phyloP scores from a whole-genome alignment of 2,888 invertebrate species.

The Apamea sordens region DNA sequence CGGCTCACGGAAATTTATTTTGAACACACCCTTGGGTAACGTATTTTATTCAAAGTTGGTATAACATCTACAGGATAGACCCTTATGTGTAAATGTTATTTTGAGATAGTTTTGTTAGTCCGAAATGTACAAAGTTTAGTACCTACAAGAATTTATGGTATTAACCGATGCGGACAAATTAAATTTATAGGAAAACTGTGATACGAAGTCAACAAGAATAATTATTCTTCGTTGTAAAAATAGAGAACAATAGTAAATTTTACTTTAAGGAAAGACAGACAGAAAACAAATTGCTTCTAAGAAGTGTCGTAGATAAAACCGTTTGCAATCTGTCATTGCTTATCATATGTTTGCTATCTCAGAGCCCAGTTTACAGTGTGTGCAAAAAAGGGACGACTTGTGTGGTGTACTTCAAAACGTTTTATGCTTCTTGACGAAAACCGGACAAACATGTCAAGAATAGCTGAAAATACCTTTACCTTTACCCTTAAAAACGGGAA shows the following conservation, averaged over 20 bases:
- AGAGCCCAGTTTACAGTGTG: constrained; percentile 41
- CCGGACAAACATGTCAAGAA: constrained; percentile 21
- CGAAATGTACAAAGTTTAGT: constrained; percentile 34
- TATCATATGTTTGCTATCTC: constrained; percentile 70
- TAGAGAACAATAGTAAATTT: constrained; percentile 42
- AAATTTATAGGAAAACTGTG: constrained; percentile 36
- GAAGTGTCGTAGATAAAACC: constrained; percentile 56
- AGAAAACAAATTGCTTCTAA: constrained; percentile 58
- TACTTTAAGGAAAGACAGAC: constrained; percentile 36
- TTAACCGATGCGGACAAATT: constrained; percentile 20
- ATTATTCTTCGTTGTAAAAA: constrained; percentile 25
- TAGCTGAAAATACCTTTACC: constrained; percentile 48
- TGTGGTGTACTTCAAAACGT: constrained; percentile 53
- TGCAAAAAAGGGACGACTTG: constrained; percentile 61
- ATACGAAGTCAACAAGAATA: constrained; percentile 17
- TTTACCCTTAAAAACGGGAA: constrained; percentile 14
- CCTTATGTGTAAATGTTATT: constrained; percentile 62
- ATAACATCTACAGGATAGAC: constrained; percentile 59
- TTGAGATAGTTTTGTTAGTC: constrained; percentile 55
- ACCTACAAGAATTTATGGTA: constrained; percentile 26
- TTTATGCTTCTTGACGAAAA: constrained; percentile 46
- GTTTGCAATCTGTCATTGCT: constrained; percentile 73
- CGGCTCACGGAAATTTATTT: constrained; percentile 81
- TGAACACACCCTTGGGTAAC: constrained; percentile 75
- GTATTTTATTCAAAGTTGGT: constrained; percentile 75